Evolutionary conservation across 2,797 vertebrate genomes (phyloP), one percentile per base, ranked within the genome.

Genomic region (Notoglanidium macrostoma): DNA sequence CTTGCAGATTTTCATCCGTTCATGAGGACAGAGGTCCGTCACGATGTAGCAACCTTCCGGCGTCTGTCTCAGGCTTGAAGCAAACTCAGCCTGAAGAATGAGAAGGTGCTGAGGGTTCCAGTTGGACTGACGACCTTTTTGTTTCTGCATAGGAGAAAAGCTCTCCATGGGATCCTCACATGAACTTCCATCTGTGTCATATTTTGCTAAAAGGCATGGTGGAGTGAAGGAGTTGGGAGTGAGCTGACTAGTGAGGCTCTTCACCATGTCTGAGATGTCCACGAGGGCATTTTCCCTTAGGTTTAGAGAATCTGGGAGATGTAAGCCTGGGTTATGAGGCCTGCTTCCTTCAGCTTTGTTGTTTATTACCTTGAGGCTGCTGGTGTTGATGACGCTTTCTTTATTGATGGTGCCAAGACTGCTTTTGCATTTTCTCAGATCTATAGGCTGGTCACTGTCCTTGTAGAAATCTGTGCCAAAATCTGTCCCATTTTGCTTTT

Each of bases 241-340:
- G 92, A 98, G 95, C 73, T 96, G 97, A 44, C 98, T 98, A 0
- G 97, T 99, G 90, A 99, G 97, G 93, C 98, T 99, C 90, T 99
- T 99, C 54, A 99, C 98, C 98, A 99, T 99, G 92, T 99, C 98
- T 0, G 98, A 99, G 94, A 99, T 99, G 94, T 99, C 98, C 96
- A 98, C 97, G 91, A 99, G 94, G 44, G 98, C 98, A 9, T 98
- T 99, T 92, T 99, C 98, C 85, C 96, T 94, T 7, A 98, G 93
- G 0, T 97, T 95, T n/a, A 96, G 94, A 0, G 97, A 92, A 15
- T 97, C 96, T 8, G 63, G 72, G 8, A 51, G 54, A 2, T 96
- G 93, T 84, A 96, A 92, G 0, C 91, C 90, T 14, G 95, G 94
- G 87, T 94, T 95, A 61, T 59, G 19, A 59, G 19, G 19, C 54